Evolutionary conservation across 2,888 invertebrate genomes (phyloP), one percentile per base, ranked within the genome.

Genomic region (Diplolepis rosae): DNA sequence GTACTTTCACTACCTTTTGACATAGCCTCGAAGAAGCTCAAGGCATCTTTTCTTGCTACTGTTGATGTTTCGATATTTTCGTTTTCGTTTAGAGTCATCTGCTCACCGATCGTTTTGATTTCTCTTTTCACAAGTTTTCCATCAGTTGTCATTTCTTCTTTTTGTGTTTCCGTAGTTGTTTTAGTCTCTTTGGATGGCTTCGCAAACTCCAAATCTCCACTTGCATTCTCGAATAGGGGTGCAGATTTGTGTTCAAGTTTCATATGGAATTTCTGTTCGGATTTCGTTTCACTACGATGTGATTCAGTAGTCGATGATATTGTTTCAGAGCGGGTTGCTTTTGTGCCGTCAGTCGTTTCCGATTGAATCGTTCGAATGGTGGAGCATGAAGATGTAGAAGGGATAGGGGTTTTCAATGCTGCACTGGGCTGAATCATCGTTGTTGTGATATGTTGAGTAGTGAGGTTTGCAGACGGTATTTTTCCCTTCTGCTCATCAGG

Each of bases 21-120:
- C 85, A 93, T 92, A 15, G 91, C 92, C 72, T 93, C 92, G 80
- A 93, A 93, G 84, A 92, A 94, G 80, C 92, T 92, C 56, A 93
- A 89, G 1, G 93, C 93, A 68, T 92, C 92, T 76, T 92, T 91
- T 79, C 92, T 93, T 5, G 92, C 91, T 73, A 93, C 92, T 6
- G 92, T 92, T 42, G 90, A 90, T 0, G 91, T 91, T 84, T 93
- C 92, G 70, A 92, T 77, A 54, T 89, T 89, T 69, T 87, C 88
- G 68, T 89, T 88, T 52, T 85, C 86, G 4, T 76, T 79, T 15
- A 67, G 74, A 2, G 80, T 70, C 11, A 76, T 74, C 28, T 84
- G 80, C 39, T 85, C 83, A 65, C 80, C 54, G 0, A 78, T 5
- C 3, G 75, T 74, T 18, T 77, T 75, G 0, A 66, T 72, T 32